Evolutionary conservation across 2,888 invertebrate species (phyloP).

Genomic region (Eumerus sabulonum): DNA sequence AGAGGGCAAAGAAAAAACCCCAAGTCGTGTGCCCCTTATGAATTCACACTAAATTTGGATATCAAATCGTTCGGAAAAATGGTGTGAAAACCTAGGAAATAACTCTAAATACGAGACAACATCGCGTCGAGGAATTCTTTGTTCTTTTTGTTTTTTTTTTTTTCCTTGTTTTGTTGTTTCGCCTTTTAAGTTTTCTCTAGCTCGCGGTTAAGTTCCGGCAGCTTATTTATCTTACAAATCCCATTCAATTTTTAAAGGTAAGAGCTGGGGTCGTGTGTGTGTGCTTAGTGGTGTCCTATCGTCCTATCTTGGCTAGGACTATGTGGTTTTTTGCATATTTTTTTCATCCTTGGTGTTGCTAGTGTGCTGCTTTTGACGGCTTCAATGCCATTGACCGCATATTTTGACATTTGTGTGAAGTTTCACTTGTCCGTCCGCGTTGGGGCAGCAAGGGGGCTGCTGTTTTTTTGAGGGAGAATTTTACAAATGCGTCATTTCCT

Average conservation of each 20-base stretch:
- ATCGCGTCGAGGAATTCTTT: constrained; percentile 50
- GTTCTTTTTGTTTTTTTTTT: constrained; percentile 52
- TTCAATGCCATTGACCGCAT: constrained; percentile 70
- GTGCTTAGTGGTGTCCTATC: background rate
- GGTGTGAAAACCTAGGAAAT: constrained; percentile 62
- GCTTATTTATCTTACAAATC: constrained; percentile 54
- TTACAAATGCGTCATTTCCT: constrained; percentile 65
- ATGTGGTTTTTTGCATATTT: constrained; percentile 23
- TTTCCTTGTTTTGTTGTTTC: constrained; percentile 51
- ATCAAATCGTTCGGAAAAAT: constrained; percentile 62
- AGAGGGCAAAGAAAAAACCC: constrained; percentile 15
- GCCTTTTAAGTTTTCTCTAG: constrained; percentile 45
- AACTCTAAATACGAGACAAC: constrained; percentile 51
- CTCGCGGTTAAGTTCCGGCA: constrained; percentile 46
- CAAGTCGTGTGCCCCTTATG: constrained; percentile 29
- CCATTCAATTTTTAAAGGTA: constrained; percentile 62
- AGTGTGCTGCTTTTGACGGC: constrained; percentile 59
- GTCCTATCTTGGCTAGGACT: constrained; percentile 9
- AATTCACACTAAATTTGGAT: constrained; percentile 62
- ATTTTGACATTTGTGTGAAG: constrained; percentile 68
- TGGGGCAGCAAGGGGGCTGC: constrained; percentile 47
- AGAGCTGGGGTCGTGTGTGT: constrained; percentile 15
- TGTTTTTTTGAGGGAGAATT: constrained; percentile 54
- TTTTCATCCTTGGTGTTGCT: constrained; percentile 17
- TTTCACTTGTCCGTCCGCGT: constrained; percentile 40